Base-by-base conservation (phyloP, 2,797 vertebrate species). In the Myiotriccus ornatus region DNA sequence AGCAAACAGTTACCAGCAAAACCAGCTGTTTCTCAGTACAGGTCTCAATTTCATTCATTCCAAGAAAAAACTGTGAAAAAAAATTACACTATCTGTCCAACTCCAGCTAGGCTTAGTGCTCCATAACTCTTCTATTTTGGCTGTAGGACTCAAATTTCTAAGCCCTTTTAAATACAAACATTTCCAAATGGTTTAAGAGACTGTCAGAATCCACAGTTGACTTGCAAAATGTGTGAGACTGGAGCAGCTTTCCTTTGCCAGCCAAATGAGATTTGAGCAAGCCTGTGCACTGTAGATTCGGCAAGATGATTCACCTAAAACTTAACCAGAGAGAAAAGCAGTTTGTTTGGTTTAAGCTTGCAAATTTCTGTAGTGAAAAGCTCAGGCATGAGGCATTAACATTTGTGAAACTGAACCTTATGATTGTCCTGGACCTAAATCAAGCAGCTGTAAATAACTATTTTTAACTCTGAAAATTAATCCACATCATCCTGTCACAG, bases 381-480 rank as follows among this genome's bases (percentile, higher is more conserved):
- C 86, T 87, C 56, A 75, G 50, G 49, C 56, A 0, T 1, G 7
- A 91, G 59, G 68, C 93, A 92, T 35, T 90, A 79, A 73, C 55
- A 46, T 79, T 90, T 52, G 47, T 49, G 86, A 77, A 90, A 87
- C 53, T 53, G 68, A 63, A 75, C 27, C 92, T 83, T 90, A 79
- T 41, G 21, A 91, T 56, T 68, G 30, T 60, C 14, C 78, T 87
- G 91, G 91, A 92, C 77, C 84, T 69, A 90, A 96, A 80, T 86
- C 85, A 94, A 94, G 79, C 93, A 96, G 96, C 94, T 97, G 92
- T 84, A 87, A 94, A 76, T 27, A 5, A 63, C 73, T 96, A 97
- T 97, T 97, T 96, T 97, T 97, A 97, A 96, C 85, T 79, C 87
- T 90, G 93, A 94, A 97, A 95, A 95, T 37, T 37, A 97, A 92